Evolutionary conservation across 1,140 invertebrate genomes (phyloP).

Genomic region (Matsumurasca onukii): DNA sequence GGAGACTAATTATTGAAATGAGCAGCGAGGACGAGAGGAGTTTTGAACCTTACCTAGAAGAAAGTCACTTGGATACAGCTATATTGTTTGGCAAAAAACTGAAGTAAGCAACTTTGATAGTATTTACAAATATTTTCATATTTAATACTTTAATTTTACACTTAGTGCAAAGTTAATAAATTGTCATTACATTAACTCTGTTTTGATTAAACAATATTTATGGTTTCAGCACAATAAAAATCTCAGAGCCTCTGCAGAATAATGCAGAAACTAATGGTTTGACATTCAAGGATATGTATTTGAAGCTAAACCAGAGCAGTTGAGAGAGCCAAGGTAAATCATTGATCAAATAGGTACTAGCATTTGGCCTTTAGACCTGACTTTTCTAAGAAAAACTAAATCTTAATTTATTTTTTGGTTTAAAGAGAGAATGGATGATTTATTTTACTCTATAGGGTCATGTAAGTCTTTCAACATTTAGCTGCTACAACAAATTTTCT

Average conservation of each 20-base stretch:
- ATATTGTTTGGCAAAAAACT: slow-evolving; percentile 12
- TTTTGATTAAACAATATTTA: not conserved
- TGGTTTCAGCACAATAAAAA: not conserved
- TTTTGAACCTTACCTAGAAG: not conserved
- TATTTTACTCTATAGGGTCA: not conserved
- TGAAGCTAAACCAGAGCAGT: slow-evolving; percentile 64
- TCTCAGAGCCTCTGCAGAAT: not conserved
- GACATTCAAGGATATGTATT: slow-evolving; percentile 79
- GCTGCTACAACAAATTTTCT: too few relatives aligned
- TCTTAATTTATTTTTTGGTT: not conserved
- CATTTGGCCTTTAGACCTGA: not conserved
- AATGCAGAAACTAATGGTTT: slow-evolving; percentile 54
- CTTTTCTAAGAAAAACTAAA: not conserved
- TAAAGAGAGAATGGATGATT: not conserved
- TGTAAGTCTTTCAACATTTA: too few relatives aligned
- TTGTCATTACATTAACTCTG: not conserved
- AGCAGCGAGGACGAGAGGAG: not conserved
- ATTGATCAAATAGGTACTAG: not conserved
- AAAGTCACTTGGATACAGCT: not conserved
- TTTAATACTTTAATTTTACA: not conserved
- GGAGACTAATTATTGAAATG: too few relatives aligned
- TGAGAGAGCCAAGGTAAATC: slow-evolving; percentile 57
- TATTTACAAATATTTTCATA: not conserved
- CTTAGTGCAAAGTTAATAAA: not conserved
- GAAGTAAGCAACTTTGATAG: not conserved